These are phyloP conservation scores for Xiphias gladius DNA, from an alignment of 2,113 vertebrate genomes.

Conservation along the genomic window DNA sequence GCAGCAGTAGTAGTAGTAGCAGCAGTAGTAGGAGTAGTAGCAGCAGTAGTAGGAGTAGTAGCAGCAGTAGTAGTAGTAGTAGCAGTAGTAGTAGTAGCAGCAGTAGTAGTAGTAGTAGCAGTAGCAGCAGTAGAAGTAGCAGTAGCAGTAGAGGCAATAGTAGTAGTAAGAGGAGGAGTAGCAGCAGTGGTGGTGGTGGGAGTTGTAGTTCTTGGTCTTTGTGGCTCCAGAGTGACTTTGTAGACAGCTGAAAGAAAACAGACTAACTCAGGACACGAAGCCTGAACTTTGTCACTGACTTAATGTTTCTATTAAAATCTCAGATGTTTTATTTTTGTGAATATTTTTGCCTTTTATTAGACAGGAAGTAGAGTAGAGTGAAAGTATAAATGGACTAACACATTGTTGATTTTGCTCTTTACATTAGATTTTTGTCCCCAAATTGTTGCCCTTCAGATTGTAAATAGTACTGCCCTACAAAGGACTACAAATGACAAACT, in stretches of 20 bases:
- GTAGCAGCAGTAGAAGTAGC: not conserved
- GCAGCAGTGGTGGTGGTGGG: not conserved
- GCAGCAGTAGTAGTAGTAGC: slow-evolving; percentile 1
- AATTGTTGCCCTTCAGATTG: too few species aligned
- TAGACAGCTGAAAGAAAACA: slow-evolving; percentile 74
- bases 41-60: not conserved
- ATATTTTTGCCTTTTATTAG: too few species aligned
- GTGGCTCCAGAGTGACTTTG: slow-evolving; percentile 83
- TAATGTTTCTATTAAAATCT: too few species aligned
- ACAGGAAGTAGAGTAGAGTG: too few species aligned
- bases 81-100: not conserved
- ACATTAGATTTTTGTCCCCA: too few species aligned
- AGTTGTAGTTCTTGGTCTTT: slow-evolving; percentile 63
- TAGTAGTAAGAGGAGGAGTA: not conserved
- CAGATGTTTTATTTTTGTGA: not conserved
- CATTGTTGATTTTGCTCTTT: too few species aligned
- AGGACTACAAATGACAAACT: too few species aligned
- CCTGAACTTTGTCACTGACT: too few species aligned
- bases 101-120: not conserved
- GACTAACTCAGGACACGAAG: too few species aligned
- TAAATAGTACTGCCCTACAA: too few species aligned
- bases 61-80: not conserved
- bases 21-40: not conserved
- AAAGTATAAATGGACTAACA: too few species aligned
- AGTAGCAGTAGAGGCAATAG: not conserved